Conservation (phyloP, 2,113 vertebrate species). For the Cygnus buccinator region DNA sequence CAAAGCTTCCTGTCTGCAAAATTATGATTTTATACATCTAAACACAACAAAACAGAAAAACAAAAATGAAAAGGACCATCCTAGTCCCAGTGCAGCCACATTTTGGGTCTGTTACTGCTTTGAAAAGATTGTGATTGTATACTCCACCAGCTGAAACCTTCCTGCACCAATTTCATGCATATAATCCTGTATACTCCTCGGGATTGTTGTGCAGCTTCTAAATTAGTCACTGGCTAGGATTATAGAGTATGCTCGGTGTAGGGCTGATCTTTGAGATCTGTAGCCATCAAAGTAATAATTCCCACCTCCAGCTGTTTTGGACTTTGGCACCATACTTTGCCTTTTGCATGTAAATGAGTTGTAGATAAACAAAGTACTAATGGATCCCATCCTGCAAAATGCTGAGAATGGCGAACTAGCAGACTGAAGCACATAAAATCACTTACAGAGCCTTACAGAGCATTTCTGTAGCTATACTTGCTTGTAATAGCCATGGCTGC, state of each 20-base stretch:
- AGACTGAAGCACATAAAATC: neutral
- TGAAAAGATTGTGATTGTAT: neutral
- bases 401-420: neutral
- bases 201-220: neutral
- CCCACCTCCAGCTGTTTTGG: neutral
- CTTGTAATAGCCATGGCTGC: constrained; percentile 1
- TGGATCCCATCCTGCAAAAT: neutral
- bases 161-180: neutral
- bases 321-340: neutral
- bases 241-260: neutral
- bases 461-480: neutral
- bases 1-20: constrained; percentile 92
- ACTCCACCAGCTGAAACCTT: neutral
- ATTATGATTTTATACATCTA: constrained; percentile 89
- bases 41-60: neutral
- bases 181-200: neutral
- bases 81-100: neutral
- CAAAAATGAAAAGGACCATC: neutral
- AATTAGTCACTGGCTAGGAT: neutral
- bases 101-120: neutral
- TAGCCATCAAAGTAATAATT: neutral
- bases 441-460: neutral
- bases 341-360: neutral
- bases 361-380: neutral
- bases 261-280: neutral